Evolutionary conservation across 2,888 invertebrate genomes (phyloP), one percentile per base, ranked within the genome.

Genomic region (Magallana nippona): DNA sequence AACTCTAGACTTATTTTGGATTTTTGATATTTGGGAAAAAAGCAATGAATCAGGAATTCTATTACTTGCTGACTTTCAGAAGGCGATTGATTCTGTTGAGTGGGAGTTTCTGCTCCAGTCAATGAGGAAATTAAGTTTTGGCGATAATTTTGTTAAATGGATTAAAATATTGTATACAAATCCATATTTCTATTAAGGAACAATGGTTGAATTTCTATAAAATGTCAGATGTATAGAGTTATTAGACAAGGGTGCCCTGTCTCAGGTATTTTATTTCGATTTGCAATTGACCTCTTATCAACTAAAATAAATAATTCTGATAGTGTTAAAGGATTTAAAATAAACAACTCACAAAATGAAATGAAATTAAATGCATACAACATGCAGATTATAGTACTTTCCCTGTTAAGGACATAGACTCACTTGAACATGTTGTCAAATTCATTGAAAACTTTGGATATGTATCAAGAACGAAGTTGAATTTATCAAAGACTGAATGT

Each of bases 361-460:
- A 79, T 1, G 55, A 79, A 79, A 79, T 79, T 17, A 79, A 79
- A 79, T 55, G 44, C 17, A 79, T 55, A 22, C 55, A 79, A 13
- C 79, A 79, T 79, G 79, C 56, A n/a, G 79, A 79, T 55, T 55
- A 79, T 79, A 55, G 79, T n/a, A 79, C 79, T 1, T 55, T 55
- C 10, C 19, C 79, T 17, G 17, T 79, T n/a, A 17, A 44, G 1
- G 60, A 79, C 55, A 17, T 79, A 17, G 27, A 79, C 17, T 79
- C 15, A 3, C 10, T 79, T 2, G n/a, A 55, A 79, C 17, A 79
- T 1, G 55, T 19, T 3, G 17, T 79, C 8, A 55, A 44, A 17
- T 55, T 55, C 17, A 55, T 55, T 55, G 55, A 79, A 55, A 44
- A 55, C 55, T 79, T 79, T 79, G 79, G 55, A 17, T 17, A 55